Conservation (phyloP, 2,113 vertebrate genomes). For the Phocoena phocoena region DNA sequence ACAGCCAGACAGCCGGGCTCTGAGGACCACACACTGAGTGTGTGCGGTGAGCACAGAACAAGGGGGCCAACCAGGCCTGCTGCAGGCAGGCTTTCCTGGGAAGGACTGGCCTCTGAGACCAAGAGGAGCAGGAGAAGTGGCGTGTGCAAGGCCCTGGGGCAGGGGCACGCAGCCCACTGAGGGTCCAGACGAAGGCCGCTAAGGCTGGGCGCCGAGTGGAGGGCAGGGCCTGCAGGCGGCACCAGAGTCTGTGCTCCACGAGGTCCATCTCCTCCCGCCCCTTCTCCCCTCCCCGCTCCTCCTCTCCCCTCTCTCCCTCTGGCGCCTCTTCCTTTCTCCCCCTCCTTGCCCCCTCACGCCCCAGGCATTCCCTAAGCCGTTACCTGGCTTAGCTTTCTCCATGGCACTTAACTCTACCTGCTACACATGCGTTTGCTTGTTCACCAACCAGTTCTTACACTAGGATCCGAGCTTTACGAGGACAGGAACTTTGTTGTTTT, state of each 20-base stretch:
- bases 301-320: background rate
- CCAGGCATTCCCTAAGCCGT: background rate
- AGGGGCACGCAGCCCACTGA: background rate
- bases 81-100: background rate
- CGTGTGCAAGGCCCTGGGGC: background rate
- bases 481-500: background rate
- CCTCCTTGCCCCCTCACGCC: accelerated
- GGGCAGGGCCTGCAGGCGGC: background rate
- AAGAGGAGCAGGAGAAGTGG: background rate
- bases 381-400: background rate
- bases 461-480: background rate
- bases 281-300: background rate
- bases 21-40: background rate
- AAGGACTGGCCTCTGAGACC: background rate
- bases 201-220: background rate
- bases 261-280: background rate
- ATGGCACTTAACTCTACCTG: background rate
- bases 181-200: background rate
- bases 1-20: background rate
- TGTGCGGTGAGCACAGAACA: background rate
- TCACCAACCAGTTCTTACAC: background rate
- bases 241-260: background rate
- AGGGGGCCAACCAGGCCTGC: accelerated
- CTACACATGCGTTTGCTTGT: background rate
- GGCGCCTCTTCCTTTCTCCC: background rate